Base-by-base conservation (phyloP, 1,140 invertebrate species). In the Aphis gossypii region DNA sequence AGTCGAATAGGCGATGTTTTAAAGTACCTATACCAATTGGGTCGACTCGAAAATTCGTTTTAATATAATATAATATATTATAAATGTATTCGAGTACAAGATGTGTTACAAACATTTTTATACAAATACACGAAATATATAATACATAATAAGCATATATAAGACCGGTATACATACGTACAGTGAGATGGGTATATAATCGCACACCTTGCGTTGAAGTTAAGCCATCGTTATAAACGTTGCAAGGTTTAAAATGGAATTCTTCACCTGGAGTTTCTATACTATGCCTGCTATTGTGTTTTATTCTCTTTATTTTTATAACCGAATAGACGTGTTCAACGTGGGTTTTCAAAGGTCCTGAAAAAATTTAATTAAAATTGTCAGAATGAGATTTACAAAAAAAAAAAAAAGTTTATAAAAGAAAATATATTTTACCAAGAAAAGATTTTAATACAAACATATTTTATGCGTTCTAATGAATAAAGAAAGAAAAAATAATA, bases 211-310 rank as follows among this genome's bases (percentile, higher is more conserved):
- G 48, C 88, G 44, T 56, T 56, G 8, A 41, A 25, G n/a, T 41
- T 54, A 56, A 89, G 51, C 88, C 88, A 35, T 89, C 88, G 51
- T 89, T 89, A 56, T 89, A 89, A 56, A 89, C 88, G 88, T 89
- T 38, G 48, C 87, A 30, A 54, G 48, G 54, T 54, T 89, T 25
- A 56, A 89, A 89, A 89, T 38, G 48, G 51, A 89, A 89, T 89
- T 56, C 48, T 89, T 56, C 88, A 89, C 88, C 48, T 89, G 88
- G 88, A 89, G 88, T 89, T 89, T 89, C 38, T 89, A 48, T 54
- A 51, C 48, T 84, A 35, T n/a, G 44, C 44, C 11, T 48, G 25
- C 87, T 38, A 89, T 89, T 89, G 51, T 89, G 1, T 56, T 89
- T 56, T 56, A 30, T 88, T 38, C 1, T 88, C n/a, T 89, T n/a